Evolutionary conservation across 2,888 invertebrate genomes (phyloP), one percentile per base, ranked within the genome.

Genomic region (Acleris holmiana): DNA sequence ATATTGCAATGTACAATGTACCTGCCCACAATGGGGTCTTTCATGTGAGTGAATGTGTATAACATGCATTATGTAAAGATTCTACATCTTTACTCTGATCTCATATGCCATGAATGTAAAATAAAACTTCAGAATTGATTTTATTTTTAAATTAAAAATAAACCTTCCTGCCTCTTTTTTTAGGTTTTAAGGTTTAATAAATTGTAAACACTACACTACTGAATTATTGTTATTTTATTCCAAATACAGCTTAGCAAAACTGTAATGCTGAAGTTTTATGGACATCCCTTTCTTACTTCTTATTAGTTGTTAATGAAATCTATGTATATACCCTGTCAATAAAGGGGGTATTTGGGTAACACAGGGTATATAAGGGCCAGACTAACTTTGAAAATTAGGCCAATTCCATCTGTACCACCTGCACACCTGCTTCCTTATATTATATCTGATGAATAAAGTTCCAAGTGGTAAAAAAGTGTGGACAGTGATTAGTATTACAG

Each of bases 151-250:
- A 29, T 7, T 25, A 25, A 29, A 29, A 41, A 23, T 40, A 53
- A 23, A 55, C 29, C 65, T 65, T 65, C 59, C 65, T 65, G 55
- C 46, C 59, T 60, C 65, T 65, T 60, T 60, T 15, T 64, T 41
- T 53, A 53, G 48, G 44, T 59, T 10, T 47, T 41, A 44, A 49
- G 49, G 54, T 44, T 55, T 50, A 46, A 49, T 51, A 18, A 65
- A 65, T 54, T 49, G 48, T 54, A 64, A 59, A 41, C 48, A 55
- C 44, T 54, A 41, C 48, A 55, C 44, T 54, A 44, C 46, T 44
- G 18, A 29, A 41, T 2, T 4, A 10, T 13, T 10, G 46, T 8
- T 59, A 15, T 59, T 64, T 64, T 63, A 63, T 57, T 63, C 35
- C 21, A 41, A 18, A 55, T 8, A 25, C 5, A 17, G 7, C n/a